Evolutionary conservation across 2,113 vertebrate genomes (phyloP).

Genomic region (Phylloscopus trochiloides): DNA sequence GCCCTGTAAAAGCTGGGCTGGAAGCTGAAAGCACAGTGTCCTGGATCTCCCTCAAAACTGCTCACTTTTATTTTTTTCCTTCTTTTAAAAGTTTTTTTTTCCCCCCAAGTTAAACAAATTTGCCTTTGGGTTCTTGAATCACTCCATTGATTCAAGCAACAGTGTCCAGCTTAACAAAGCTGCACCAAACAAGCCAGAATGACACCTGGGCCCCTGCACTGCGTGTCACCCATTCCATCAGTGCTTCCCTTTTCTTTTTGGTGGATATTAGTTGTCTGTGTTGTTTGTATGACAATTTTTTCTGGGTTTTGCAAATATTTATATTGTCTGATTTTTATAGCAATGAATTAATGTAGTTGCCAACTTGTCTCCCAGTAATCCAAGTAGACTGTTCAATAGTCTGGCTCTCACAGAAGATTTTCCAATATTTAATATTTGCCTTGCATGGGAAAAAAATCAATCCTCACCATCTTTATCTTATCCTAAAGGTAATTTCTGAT

Average conservation of each 20-base stretch:
- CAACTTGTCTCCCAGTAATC: neutral
- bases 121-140: slow-evolving; percentile 74
- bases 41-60: slow-evolving; percentile 78
- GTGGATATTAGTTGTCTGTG: neutral
- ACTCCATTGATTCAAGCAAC: slow-evolving; percentile 68
- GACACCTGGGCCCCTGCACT: slow-evolving; percentile 25
- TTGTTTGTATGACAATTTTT: neutral
- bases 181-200: neutral
- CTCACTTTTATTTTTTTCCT: neutral
- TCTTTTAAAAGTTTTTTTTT: neutral
- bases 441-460: neutral
- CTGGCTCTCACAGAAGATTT: neutral
- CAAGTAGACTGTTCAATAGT: neutral
- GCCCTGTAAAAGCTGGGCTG: neutral
- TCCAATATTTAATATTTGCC: neutral
- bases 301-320: slow-evolving; percentile 19
- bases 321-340: neutral
- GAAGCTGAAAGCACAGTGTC: slow-evolving; percentile 7
- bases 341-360: slow-evolving; percentile 28
- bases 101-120: slow-evolving; percentile 1
- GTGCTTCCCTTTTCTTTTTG: neutral
- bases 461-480: neutral
- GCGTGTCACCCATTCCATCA: slow-evolving; percentile 49
- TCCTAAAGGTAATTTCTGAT: neutral
- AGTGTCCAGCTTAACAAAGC: neutral